Base-by-base conservation (phyloP, 2,888 invertebrate species). In the Drosophila fungiperda region DNA sequence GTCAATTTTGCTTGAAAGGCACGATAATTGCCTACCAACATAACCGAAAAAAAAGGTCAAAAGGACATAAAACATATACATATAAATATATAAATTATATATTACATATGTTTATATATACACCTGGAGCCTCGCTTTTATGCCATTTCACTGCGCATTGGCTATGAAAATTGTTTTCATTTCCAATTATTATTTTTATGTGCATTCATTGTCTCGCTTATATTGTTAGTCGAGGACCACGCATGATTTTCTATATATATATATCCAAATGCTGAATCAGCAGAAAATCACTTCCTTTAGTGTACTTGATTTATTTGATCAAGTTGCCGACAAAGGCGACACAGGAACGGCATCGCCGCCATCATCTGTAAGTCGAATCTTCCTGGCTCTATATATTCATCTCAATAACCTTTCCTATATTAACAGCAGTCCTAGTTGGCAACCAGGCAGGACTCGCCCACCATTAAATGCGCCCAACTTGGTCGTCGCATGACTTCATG, bases 111-210 rank as follows among this genome's bases (percentile, higher is more conserved):
- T 38, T 20, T 23, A 45, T 45, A 15, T 50, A 20, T 29, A 69
- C 87, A 88, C 87, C 87, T 88, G 80, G 38, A 50, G 55, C n/a
- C n/a, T 26, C 20, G 35, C 53, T 63, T 72, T 89, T 88, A 55
- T 89, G 90, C 89, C 74, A 68, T 77, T 68, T 84, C 84, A 90
- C 80, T 68, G 83, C 54, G 59, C 64, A 66, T 55, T 42, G 58
- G 65, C 68, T 68, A 78, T 90, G 87, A 90, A 89, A 90, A 90
- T 86, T 89, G 90, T 89, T 90, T 88, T 80, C 89, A 89, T 89
- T 89, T 89, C 89, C 84, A 85, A 85, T 90, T 90, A 90, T 90
- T 90, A 90, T 89, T 90, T 90, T 85, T 90, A 86, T 85, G 84
- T 85, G 68, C 73, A 90, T 83, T 85, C 84, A 90, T 85, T 85